phyloP scores from a whole-genome alignment of 1,140 invertebrate genomes.

The Trigoniulus corallinus region DNA sequence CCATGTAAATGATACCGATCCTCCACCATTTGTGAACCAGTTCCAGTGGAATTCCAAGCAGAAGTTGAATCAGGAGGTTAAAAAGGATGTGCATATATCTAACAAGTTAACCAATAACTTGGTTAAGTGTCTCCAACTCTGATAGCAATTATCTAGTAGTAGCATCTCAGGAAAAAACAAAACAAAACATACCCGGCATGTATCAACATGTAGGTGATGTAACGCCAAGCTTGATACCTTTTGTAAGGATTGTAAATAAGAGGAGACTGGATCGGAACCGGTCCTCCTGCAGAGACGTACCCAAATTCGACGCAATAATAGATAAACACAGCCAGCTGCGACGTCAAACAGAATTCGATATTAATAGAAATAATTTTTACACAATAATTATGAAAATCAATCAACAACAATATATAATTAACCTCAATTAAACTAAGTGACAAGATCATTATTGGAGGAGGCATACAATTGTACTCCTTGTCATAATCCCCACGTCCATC shows the following conservation, averaged over 20 bases:
- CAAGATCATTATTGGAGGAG: background rate
- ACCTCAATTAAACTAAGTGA: background rate
- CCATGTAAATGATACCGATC: slow-evolving; percentile 47
- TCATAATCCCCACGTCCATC: background rate
- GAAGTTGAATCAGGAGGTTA: slow-evolving; percentile 38
- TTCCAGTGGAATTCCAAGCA: slow-evolving; percentile 53
- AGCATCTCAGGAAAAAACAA: too few relatives aligned
- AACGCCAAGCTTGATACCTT: slow-evolving; percentile 79
- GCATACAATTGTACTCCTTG: background rate
- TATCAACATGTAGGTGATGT: slow-evolving; percentile 89
- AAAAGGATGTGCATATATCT: slow-evolving; percentile 33
- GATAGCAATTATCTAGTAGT: too few relatives aligned
- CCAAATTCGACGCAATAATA: slow-evolving; percentile 25
- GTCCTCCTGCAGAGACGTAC: slow-evolving; percentile 15
- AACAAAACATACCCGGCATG: slow-evolving; percentile 63
- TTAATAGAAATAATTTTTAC: background rate
- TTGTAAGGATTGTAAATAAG: slow-evolving; percentile 83
- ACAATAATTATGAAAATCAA: too few relatives aligned
- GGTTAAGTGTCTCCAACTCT: too few relatives aligned
- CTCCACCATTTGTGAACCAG: slow-evolving; percentile 63
- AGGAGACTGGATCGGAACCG: slow-evolving; percentile 22
- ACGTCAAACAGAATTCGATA: background rate
- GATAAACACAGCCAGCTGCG: slow-evolving; percentile 28
- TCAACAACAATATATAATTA: background rate
- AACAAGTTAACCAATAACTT: slow-evolving; percentile 29